Percentiles rank a stretch among this genome's conserved stretches.
Evolutionary conservation across 1,140 invertebrate species (phyloP).

Genomic region (Archegozetes longisetosus): DNA sequence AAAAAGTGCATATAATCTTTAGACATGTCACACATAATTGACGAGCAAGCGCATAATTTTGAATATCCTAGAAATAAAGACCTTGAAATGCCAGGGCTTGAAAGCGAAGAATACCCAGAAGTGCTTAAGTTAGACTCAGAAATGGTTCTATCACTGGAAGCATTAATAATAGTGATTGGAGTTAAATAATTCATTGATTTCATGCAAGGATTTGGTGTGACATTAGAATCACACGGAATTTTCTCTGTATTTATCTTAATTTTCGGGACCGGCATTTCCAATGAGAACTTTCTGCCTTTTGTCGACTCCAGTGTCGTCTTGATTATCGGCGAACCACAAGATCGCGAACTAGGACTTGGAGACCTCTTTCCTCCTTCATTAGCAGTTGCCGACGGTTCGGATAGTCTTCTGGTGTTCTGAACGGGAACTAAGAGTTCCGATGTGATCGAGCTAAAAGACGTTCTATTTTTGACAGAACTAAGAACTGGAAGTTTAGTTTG

Average conservation of each 20-base stretch:
- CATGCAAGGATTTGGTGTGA: neutral
- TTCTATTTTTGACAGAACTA: neutral
- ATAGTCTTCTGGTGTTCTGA: neutral
- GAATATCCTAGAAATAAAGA: neutral
- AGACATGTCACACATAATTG: too few species aligned
- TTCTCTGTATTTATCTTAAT: slow-evolving; percentile 5
- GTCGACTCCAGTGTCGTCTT: neutral
- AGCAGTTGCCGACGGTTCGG: neutral
- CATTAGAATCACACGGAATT: neutral
- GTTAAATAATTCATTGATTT: neutral
- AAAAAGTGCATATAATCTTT: too few species aligned
- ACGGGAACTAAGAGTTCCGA: neutral
- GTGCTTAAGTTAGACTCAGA: slow-evolving; percentile 17
- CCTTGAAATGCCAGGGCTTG: slow-evolving; percentile 13
- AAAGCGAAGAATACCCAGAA: slow-evolving; percentile 16
- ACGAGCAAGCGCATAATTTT: too few species aligned
- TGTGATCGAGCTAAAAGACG: neutral
- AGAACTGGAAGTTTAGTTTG: neutral
- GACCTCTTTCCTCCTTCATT: neutral
- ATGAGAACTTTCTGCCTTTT: slow-evolving; percentile 1
- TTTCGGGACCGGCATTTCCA: slow-evolving; percentile 3
- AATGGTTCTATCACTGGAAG: slow-evolving; percentile 7
- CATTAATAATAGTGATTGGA: neutral
- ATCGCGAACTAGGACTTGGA: neutral
- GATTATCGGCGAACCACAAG: neutral